Percentiles rank a stretch among this genome's conserved stretches.
phyloP scores from a whole-genome alignment of 2,113 vertebrate species.

The Urocitellus parryii region DNA sequence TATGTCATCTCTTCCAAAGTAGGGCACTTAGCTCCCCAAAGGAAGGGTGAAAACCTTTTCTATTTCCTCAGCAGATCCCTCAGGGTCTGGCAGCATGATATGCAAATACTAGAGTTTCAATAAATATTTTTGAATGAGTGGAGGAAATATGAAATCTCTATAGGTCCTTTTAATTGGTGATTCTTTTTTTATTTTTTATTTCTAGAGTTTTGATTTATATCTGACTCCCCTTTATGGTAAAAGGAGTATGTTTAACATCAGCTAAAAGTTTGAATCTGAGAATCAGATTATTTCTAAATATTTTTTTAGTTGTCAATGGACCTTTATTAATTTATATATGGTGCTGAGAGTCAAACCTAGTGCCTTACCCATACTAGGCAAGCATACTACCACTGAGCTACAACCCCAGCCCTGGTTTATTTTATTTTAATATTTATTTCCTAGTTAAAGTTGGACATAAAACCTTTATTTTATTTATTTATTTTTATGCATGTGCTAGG shows the following conservation, averaged over 20 bases:
- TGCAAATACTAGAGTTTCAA: conserved; percentile 74
- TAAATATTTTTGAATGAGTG: conserved; percentile 70
- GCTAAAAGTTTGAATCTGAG: not conserved
- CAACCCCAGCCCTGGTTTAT: no score
- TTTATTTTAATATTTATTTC: no score
- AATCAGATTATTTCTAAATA: conserved; percentile 1
- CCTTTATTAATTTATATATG: no score
- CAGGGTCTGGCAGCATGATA: conserved; percentile 64
- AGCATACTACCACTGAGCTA: no score
- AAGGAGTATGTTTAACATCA: conserved; percentile 26
- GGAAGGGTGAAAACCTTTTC: conserved; percentile 63
- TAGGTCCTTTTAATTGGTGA: conserved; percentile 41
- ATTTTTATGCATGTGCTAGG: no score
- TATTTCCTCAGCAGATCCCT: conserved; percentile 73
- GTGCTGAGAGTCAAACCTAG: not conserved
- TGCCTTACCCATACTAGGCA: no score
- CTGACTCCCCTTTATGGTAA: not conserved
- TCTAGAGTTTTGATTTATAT: conserved; percentile 33
- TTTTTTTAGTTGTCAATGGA: not conserved
- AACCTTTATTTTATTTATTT: no score
- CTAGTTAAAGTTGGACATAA: no score
- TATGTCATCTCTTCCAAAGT: conserved; percentile 46
- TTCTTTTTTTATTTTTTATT: conserved; percentile 51
- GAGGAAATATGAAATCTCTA: conserved; percentile 68
- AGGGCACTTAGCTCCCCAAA: conserved; percentile 62